These are phyloP conservation scores for Chlorops oryzae DNA, from an alignment of 1,140 invertebrate genomes.

Conservation along the genomic window DNA sequence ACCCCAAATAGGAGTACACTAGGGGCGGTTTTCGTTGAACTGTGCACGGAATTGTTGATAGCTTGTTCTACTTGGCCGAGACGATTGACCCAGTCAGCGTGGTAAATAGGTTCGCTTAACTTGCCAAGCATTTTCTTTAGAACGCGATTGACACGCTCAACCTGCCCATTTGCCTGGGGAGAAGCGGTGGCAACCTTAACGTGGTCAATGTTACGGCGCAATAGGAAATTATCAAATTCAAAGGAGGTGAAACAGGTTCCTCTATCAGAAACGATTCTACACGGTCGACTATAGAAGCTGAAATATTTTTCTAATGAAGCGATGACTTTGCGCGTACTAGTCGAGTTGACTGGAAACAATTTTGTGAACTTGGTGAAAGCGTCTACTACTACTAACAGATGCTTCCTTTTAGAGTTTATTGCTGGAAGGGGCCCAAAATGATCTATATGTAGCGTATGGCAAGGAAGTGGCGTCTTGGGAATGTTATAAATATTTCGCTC, in stretches of 20 bases:
- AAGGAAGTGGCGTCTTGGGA: constrained; percentile 20
- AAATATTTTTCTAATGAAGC: constrained; percentile 18
- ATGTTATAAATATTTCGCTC: too few species aligned
- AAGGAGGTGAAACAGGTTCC: constrained; percentile 28
- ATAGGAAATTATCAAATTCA: constrained; percentile 18
- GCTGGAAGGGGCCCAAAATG: too few species aligned
- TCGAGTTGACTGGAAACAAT: constrained; percentile 11
- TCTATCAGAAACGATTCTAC: constrained; percentile 24
- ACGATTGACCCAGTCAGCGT: too few species aligned
- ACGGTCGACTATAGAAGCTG: constrained; percentile 15
- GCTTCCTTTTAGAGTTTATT: too few species aligned
- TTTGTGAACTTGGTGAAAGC: constrained; percentile 21
- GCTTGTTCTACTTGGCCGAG: constrained; percentile 27
- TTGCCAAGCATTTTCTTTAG: too few species aligned
- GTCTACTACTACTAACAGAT: constrained; percentile 47
- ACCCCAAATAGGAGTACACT: constrained; percentile 16
- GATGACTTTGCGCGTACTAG: constrained; percentile 21
- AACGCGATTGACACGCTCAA: too few species aligned
- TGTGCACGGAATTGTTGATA: constrained; percentile 26
- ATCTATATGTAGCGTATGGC: constrained; percentile 35
- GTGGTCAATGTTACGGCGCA: constrained; percentile 11
- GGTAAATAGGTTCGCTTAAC: too few species aligned
- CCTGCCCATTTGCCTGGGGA: constrained; percentile 18
- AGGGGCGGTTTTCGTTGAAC: constrained; percentile 17
- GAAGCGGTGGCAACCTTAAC: constrained; percentile 12